phyloP scores from a whole-genome alignment of 2,797 vertebrate species.

The Lepilemur septentrionalis region DNA sequence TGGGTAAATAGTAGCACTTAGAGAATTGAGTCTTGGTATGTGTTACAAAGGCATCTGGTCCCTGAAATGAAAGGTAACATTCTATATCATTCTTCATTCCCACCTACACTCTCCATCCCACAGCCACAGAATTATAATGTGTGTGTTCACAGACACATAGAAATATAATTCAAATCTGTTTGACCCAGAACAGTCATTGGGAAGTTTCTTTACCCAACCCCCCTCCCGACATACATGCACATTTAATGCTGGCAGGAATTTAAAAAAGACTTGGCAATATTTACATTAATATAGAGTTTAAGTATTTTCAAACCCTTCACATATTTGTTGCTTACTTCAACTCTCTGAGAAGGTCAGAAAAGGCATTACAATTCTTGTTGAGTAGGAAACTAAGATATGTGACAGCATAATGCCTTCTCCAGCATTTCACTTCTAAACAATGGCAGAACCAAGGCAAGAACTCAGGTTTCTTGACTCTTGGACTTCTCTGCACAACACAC shows the following conservation, averaged over 20 bases:
- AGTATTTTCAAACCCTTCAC: conserved; percentile 6
- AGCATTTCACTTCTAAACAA: neutral
- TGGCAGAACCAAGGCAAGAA: neutral
- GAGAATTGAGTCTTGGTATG: neutral
- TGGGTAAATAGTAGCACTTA: neutral
- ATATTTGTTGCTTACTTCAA: neutral
- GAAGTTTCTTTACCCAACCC: neutral
- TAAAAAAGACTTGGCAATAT: neutral
- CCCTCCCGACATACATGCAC: neutral
- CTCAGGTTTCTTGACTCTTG: neutral
- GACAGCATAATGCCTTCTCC: neutral
- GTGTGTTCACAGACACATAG: neutral
- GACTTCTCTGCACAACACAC: neutral
- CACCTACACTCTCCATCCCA: neutral
- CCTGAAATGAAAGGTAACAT: neutral
- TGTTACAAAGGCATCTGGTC: conserved; percentile 45
- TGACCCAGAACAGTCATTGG: neutral
- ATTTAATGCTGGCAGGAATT: neutral
- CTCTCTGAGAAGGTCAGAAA: neutral
- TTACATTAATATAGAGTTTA: neutral
- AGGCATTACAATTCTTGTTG: neutral
- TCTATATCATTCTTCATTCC: neutral
- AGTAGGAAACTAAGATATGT: neutral
- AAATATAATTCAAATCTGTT: neutral
- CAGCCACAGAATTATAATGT: neutral